Conservation (phyloP, 2,888 invertebrate genomes). For the Ommatoiulus sabulosus region DNA sequence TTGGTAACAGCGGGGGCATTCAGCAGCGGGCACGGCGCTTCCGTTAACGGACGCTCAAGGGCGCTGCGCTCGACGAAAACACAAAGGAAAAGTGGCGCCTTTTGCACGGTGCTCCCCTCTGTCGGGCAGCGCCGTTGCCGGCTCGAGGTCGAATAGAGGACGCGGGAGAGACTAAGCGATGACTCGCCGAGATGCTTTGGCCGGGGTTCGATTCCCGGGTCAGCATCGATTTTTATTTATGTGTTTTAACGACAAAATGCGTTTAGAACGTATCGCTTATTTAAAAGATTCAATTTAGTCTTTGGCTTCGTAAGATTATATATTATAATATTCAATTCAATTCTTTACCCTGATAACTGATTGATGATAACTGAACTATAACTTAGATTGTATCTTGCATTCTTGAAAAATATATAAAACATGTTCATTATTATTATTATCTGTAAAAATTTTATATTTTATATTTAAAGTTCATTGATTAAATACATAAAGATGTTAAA, state of each 20-base stretch:
- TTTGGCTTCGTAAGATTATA: no score
- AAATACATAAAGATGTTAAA: no score
- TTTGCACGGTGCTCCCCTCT: neutral
- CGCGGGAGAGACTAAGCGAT: neutral
- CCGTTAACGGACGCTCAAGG: neutral
- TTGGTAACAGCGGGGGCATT: neutral
- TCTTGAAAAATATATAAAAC: no score
- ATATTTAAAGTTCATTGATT: no score
- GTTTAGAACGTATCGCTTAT: neutral
- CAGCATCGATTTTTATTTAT: no score
- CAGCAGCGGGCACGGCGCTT: neutral
- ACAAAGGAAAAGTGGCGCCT: neutral
- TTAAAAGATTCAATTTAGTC: no score
- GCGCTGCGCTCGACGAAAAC: neutral
- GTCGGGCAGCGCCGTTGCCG: neutral
- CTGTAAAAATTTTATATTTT: no score
- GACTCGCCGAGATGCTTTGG: neutral
- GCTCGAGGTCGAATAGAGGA: neutral
- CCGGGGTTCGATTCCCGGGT: neutral
- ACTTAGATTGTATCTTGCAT: no score
- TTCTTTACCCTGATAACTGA: no score
- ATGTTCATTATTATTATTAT: no score
- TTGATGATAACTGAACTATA: no score
- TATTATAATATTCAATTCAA: no score
- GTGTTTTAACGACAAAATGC: neutral